These are phyloP conservation scores for Elgonia sp. DNA, from an alignment of 2,888 invertebrate species.

Conservation along the genomic window DNA sequence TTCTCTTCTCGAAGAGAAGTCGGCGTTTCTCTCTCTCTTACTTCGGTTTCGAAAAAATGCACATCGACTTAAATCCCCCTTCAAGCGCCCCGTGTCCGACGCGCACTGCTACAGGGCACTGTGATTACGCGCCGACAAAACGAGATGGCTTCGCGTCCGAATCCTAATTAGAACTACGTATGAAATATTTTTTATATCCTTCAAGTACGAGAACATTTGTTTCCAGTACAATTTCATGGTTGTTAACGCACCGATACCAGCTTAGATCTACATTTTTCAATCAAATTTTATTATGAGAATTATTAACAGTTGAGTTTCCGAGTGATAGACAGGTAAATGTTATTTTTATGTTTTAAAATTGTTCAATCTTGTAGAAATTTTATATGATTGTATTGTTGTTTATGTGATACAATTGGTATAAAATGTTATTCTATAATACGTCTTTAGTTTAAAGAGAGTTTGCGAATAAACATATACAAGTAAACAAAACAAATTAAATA, in stretches of 20 bases:
- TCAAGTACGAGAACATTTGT: constrained; percentile 31
- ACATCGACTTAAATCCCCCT: constrained; percentile 69
- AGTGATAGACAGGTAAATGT: too few species aligned
- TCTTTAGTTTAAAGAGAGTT: too few species aligned
- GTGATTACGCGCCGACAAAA: constrained; percentile 86
- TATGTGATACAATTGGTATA: too few species aligned
- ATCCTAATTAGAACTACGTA: constrained; percentile 75
- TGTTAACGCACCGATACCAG: constrained; percentile 18
- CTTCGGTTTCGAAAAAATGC: constrained; percentile 72
- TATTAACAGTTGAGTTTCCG: too few species aligned
- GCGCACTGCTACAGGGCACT: constrained; percentile 85
- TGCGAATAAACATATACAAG: too few species aligned
- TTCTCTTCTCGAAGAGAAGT: constrained; percentile 72
- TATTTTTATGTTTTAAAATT: too few species aligned
- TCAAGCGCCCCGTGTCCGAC: constrained; percentile 54
- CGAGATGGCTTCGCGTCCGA: constrained; percentile 80
- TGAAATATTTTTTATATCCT: constrained; percentile 52
- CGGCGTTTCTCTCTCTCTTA: constrained; percentile 59
- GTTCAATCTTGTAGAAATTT: too few species aligned
- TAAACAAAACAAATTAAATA: too few species aligned
- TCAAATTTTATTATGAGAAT: background rate
- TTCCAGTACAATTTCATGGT: constrained; percentile 50
- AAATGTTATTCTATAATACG: too few species aligned
- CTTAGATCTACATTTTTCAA: background rate
- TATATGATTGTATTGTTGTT: too few species aligned